phyloP scores from a whole-genome alignment of 2,797 vertebrate genomes.

The Saxicola maurus region DNA sequence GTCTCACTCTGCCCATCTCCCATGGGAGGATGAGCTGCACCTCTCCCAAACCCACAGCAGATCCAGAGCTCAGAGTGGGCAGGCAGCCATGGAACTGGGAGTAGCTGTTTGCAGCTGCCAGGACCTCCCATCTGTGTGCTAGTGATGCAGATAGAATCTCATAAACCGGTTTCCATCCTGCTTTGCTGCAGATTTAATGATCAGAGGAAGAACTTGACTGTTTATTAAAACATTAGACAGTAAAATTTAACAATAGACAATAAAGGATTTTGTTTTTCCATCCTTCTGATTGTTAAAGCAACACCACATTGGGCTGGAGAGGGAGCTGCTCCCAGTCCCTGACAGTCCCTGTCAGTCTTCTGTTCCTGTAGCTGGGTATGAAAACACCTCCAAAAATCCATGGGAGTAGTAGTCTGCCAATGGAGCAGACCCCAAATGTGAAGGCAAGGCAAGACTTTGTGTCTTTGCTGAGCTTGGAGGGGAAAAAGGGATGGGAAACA shows the following conservation, averaged over 20 bases:
- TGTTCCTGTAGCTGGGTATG: background rate
- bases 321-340: background rate
- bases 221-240: constrained; percentile 63
- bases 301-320: background rate
- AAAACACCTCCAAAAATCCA: background rate
- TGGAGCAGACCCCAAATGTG: rapidly evolving
- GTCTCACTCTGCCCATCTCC: background rate
- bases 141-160: constrained; percentile 25
- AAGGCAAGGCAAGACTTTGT: background rate
- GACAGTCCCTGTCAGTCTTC: background rate
- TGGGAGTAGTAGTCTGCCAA: rapidly evolving
- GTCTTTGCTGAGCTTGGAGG: background rate
- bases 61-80: background rate
- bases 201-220: constrained; percentile 22
- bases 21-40: background rate
- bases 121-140: constrained; percentile 19
- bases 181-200: constrained; percentile 51
- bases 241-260: constrained; percentile 47
- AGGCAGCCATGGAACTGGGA: background rate
- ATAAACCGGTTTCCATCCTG: constrained; percentile 13
- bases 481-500: background rate
- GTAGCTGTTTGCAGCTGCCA: background rate
- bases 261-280: constrained; percentile 39
- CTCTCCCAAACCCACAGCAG: background rate
- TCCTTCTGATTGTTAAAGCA: constrained; percentile 28